Evolutionary conservation across 2,888 invertebrate genomes (phyloP), one percentile per base, ranked within the genome.

Genomic region (Aphodius granarius): DNA sequence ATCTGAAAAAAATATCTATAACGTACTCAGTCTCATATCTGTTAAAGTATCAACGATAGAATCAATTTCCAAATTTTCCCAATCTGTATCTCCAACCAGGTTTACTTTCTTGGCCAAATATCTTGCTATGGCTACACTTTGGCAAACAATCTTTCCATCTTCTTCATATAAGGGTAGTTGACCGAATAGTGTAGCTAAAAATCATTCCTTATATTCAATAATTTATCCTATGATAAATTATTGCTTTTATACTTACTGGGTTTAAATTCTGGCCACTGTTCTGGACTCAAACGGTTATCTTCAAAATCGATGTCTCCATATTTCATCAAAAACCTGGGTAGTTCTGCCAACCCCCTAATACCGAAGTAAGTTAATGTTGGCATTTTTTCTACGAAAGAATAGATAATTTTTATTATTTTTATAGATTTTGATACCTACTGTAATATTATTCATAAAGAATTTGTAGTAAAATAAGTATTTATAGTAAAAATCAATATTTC

Each of bases 21-120:
- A 64, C 63, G 5, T 83, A 92, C 92, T 91, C 0, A 79, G 72
- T 22, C 91, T 89, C 70, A 93, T 85, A 81, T 93, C 93, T 75
- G 88, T 89, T 22, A 92, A 80, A 22, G 90, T 91, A 77, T 92
- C 92, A 0, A 91, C 88, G 64, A 88, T 87, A 76, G 90, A 87
- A 84, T 93, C 93, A 78, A 93, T 91, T 83, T 91, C 89, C 73
- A 92, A 85, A 80, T 89, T 88, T 81, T 93, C 91, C 85, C 90
- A 91, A 16, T 89, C 87, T 73, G 88, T 85, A 19, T 86, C 87
- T n/a, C 92, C 93, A 18, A 85, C 86, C 9, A 93, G 84, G 5
- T 89, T 90, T 79, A 88, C 89, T 83, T 91, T 89, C 83, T 89
- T 90, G 3, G 91, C 93, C 63, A 93, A 85, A 84, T 91, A 93